Evolutionary conservation across 2,888 invertebrate species (phyloP).

Genomic region (Lochmaea capreae): DNA sequence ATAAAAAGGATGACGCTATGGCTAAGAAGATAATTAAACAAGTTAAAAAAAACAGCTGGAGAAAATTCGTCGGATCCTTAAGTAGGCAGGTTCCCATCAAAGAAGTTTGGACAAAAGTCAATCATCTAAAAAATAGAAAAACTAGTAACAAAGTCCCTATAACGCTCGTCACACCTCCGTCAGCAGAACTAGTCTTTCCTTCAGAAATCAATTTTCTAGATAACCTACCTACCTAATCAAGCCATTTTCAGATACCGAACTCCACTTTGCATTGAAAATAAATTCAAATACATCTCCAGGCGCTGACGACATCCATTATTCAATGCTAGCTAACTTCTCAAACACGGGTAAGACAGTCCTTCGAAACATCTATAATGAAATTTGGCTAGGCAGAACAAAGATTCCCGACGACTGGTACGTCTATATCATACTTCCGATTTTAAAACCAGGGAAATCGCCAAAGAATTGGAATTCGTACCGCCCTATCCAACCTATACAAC

Average conservation of each 20-base stretch:
- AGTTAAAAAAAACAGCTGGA: slow-evolving; percentile 9
- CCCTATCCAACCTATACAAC: slow-evolving; percentile 21
- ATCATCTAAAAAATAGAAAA: slow-evolving; percentile 24
- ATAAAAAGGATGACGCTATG: slow-evolving; percentile 13
- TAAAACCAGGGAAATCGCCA: slow-evolving; percentile 6
- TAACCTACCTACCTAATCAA: neutral
- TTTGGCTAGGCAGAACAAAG: neutral
- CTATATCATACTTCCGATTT: slow-evolving; percentile 6
- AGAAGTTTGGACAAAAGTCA: slow-evolving; percentile 25
- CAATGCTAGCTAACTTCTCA: neutral
- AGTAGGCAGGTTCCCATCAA: slow-evolving; percentile 19
- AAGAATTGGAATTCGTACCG: slow-evolving; percentile 19
- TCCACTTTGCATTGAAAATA: neutral
- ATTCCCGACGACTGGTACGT: neutral
- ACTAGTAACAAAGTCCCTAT: slow-evolving; percentile 1
- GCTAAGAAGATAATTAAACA: slow-evolving; percentile 18
- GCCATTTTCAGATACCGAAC: neutral
- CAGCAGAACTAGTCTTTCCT: neutral
- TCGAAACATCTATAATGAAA: neutral
- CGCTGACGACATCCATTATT: neutral
- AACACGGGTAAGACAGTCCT: neutral
- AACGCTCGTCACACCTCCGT: neutral
- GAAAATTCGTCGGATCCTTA: slow-evolving; percentile 7
- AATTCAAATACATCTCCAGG: slow-evolving; percentile 1
- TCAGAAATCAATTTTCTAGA: neutral